Evolutionary conservation across 1,140 invertebrate species (phyloP), one percentile per base, ranked within the genome.

Genomic region (Archegozetes longisetosus): DNA sequence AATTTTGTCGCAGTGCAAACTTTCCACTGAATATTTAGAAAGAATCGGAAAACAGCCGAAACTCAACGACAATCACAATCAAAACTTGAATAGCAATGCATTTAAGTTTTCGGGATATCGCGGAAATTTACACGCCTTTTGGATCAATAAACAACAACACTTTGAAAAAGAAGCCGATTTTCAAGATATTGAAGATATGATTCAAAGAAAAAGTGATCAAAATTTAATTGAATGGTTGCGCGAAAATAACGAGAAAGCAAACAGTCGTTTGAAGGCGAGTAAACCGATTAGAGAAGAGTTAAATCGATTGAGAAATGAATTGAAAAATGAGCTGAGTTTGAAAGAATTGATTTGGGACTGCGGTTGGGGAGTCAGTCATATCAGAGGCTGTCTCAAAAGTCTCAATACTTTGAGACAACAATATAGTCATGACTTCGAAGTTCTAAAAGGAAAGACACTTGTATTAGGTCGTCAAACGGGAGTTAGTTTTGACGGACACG

Each of bases 381-480:
- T 88, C 66, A 76, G 85, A 63, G 88, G 88, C 20, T 86, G 85
- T 67, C 73, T 91, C 1, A 80, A 84, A 67, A 85, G 84, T 65
- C 64, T 72, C 1, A 51, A 52, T 55, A 78, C 81, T 2, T 71
- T 91, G 20, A 75, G 79, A 1, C 72, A 78, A 53, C 83, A 88
- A 64, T 82, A 88, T 74, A 73, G 80, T 0, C 74, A 80, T 50
- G 71, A 78, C 58, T 82, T 87, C 79, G 58, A 71, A n/a, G 73
- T 79, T 60, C 55, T 71, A 32, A 62, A 63, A 60, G 67, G 66
- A 66, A 61, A 60, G 62, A 83, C 79, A 25, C 72, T 93, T 32
- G 82, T 89, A 1, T 84, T 93, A 76, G 86, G 85, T 1, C 83
- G 82, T 68, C 85, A 88, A 66, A 90, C 88, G 24, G 88, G 89